phyloP scores from a whole-genome alignment of 2,113 vertebrate genomes.

The Aix galericulata region DNA sequence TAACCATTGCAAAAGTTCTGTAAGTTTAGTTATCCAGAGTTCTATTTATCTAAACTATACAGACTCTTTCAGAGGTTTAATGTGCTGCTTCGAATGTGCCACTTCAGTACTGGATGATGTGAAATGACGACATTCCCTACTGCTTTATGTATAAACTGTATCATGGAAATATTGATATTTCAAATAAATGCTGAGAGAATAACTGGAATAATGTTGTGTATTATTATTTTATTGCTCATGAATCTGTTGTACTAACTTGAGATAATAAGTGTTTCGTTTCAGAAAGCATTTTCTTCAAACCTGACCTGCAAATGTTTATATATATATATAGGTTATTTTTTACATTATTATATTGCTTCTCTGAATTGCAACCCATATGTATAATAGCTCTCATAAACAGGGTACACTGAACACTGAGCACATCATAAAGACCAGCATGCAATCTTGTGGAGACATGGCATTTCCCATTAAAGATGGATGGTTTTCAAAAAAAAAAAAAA shows the following conservation, averaged over 20 bases:
- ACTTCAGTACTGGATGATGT: constrained; percentile 82
- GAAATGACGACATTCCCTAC: constrained; percentile 76
- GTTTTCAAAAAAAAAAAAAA: not conserved
- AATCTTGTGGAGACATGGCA: not conserved
- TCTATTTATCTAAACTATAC: constrained; percentile 87
- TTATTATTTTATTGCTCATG: constrained; percentile 19
- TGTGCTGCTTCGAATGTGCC: constrained; percentile 79
- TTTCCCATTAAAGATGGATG: not conserved
- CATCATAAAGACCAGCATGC: not conserved
- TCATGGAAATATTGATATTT: constrained; percentile 76
- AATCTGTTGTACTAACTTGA: not conserved
- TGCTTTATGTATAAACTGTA: constrained; percentile 79
- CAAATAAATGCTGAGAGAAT: constrained; percentile 82
- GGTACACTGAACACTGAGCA: not conserved
- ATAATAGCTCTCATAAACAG: not conserved
- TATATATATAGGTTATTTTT: not conserved
- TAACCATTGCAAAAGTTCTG: constrained; percentile 80
- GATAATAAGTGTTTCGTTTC: not conserved
- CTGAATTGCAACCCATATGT: not conserved
- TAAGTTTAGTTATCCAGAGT: constrained; percentile 83
- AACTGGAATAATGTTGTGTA: constrained; percentile 29
- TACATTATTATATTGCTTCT: not conserved
- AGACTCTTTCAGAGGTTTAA: constrained; percentile 75
- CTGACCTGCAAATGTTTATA: not conserved
- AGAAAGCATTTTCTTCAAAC: not conserved